Percentiles rank a stretch among this genome's conserved stretches.
Conservation (phyloP, 92 coral and sea anemone species). For the Zoanthus gigantus region DNA sequence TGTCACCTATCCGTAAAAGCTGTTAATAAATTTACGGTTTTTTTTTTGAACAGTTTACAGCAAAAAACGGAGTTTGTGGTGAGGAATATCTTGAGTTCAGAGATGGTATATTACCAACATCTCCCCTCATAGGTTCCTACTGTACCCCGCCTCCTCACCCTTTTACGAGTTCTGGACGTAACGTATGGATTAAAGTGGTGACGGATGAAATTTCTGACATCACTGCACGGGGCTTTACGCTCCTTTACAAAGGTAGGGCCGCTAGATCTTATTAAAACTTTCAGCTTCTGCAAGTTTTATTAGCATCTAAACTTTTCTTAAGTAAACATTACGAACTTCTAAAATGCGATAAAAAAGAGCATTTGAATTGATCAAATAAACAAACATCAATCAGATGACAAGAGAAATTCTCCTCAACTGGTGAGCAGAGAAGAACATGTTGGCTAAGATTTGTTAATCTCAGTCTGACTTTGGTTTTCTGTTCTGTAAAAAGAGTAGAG, state of each 20-base stretch:
- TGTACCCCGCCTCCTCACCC: constrained; percentile 23
- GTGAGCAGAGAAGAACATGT: too few species aligned
- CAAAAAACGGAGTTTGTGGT: background rate
- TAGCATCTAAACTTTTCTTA: too few species aligned
- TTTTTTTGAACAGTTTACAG: constrained; percentile 3
- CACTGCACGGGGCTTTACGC: constrained; percentile 14
- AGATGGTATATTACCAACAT: background rate
- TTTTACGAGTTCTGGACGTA: constrained; percentile 16
- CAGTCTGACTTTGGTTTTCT: background rate
- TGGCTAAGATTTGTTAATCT: too few species aligned
- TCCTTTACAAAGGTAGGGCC: background rate
- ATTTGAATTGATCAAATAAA: too few species aligned
- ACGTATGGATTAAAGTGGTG: constrained; percentile 27
- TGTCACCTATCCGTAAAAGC: too few species aligned
- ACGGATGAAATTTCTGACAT: background rate
- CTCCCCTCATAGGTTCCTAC: constrained; percentile 28
- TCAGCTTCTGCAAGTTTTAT: too few species aligned
- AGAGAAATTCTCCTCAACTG: too few species aligned
- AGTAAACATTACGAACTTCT: too few species aligned
- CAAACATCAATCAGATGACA: too few species aligned
- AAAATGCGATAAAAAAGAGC: too few species aligned
- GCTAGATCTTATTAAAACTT: too few species aligned
- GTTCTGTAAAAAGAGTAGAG: background rate
- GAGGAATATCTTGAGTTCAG: constrained; percentile 21
- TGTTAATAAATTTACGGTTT: background rate